These are phyloP conservation scores for Hippocampus abdominalis DNA, from an alignment of 2,113 vertebrate species.

Conservation along the genomic window DNA sequence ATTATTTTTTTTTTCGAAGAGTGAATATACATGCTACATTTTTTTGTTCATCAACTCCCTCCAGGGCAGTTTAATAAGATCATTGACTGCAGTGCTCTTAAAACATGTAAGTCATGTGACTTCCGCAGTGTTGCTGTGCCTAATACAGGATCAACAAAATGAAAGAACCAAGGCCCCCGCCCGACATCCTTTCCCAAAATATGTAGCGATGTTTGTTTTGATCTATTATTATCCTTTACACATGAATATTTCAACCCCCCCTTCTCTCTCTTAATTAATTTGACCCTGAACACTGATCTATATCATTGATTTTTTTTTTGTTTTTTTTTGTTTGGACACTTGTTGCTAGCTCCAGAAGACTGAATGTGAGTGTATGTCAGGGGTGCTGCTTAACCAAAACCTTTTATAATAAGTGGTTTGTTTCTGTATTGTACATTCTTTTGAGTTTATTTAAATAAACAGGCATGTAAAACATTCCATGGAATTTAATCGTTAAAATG, in stretches of 20 bases:
- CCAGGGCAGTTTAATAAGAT: conserved; percentile 10
- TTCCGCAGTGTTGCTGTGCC: conserved; percentile 10
- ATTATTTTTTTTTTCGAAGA: conserved; percentile 5
- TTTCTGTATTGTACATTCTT: conserved; percentile 58
- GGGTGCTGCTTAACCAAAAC: conserved; percentile 55
- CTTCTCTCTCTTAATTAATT: conserved; percentile 20
- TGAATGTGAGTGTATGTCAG: conserved; percentile 18
- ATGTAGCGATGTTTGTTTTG: conserved; percentile 21
- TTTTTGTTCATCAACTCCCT: conserved; percentile 5
- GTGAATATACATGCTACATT: conserved; percentile 1
- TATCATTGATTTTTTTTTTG: conserved; percentile 38
- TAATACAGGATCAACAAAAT: not conserved
- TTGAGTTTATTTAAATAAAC: conserved; percentile 69
- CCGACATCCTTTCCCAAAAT: not conserved
- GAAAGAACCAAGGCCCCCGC: conserved; percentile 5
- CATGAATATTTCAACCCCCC: conserved; percentile 46
- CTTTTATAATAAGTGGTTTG: conserved; percentile 53
- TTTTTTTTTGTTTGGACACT: conserved; percentile 27
- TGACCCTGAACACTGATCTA: conserved; percentile 55
- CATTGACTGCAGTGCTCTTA: not conserved
- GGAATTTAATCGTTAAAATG: not conserved
- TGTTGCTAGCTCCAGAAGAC: conserved; percentile 32
- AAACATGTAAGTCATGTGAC: conserved; percentile 9
- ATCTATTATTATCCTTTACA: conserved; percentile 39
- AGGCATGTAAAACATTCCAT: conserved; percentile 39